Evolutionary conservation across 2,113 vertebrate genomes (phyloP), one percentile per base, ranked within the genome.

Genomic region (Podocnemis expansa): DNA sequence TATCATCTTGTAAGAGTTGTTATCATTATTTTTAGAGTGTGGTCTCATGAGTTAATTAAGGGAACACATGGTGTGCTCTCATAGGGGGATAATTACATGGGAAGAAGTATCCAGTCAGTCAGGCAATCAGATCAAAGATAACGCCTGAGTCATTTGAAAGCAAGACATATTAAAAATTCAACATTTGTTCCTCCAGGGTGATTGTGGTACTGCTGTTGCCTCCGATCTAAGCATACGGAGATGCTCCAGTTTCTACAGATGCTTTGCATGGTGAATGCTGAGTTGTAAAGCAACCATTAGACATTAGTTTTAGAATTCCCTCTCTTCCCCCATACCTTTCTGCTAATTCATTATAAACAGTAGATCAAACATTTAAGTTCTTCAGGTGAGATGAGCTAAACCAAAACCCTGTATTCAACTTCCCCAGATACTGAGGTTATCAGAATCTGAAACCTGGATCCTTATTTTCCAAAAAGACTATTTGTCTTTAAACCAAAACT

Each of bases 121-220:
- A 92, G 58, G 7, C 5, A 49, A 85, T 5, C 8, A 91, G 89
- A 92, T 91, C 12, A 84, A 94, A 95, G 81, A 81, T 31, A 0
- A 2, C 0, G 0, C 92, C 93, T 91, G 63, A 70, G 9, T 17
- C 34, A 38, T 70, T 70, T 21, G 19, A 60, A 96, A 92, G n/a
- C 38, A 84, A 91, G 2, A 21, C 58, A 81, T 29, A 90, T 93
- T 95, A 94, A 94, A 70, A 96, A 93, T 87, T 22, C 12, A 88
- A 13, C 92, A 92, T 89, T 91, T 96, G 1, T 4, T 92, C 7
- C 84, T 87, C 75, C 80, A 82, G 52, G 84, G 78, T 89, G 75
- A 11, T 52, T 91, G 25, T 78, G 67, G 84, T 51, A 29, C 13
- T 91, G 43, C 3, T 87, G 55, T 52, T 24, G 21, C 19, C n/a